Percentiles rank a stretch among this genome's conserved stretches.
These are phyloP conservation scores for Cydia strobilella DNA, from an alignment of 1,140 invertebrate genomes.

Conservation along the genomic window DNA sequence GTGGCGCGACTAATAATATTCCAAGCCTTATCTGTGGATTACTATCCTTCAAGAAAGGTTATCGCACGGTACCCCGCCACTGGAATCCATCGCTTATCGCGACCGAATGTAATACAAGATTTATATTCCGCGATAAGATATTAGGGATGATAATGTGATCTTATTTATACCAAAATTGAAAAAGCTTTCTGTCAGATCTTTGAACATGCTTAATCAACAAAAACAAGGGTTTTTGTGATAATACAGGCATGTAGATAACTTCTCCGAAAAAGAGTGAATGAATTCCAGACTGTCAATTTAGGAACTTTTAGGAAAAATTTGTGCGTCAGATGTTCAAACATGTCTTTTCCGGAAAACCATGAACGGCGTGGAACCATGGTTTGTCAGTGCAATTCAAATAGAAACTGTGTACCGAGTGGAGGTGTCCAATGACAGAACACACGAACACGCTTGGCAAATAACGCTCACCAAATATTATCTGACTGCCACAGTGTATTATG, in stretches of 20 bases:
- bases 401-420: slow-evolving; percentile 60
- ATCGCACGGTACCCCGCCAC: slow-evolving; percentile 69
- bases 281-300: background rate
- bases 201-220: too few species aligned
- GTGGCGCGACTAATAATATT: slow-evolving; percentile 45
- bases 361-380: slow-evolving; percentile 36
- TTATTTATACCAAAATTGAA: too few species aligned
- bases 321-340: slow-evolving; percentile 56
- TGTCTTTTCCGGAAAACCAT: slow-evolving; percentile 54
- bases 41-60: slow-evolving; percentile 63
- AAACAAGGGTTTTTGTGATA: background rate
- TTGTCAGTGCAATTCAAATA: slow-evolving; percentile 64
- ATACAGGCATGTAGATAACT: background rate
- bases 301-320: slow-evolving; percentile 33
- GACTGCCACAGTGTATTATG: slow-evolving; percentile 62
- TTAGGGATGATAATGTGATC: slow-evolving; percentile 24
- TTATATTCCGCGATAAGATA: slow-evolving; percentile 62
- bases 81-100: slow-evolving; percentile 66
- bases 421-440: slow-evolving; percentile 74
- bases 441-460: slow-evolving; percentile 75
- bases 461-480: slow-evolving; percentile 71
- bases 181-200: too few species aligned
- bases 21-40: slow-evolving; percentile 68
- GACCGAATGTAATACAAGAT: slow-evolving; percentile 60
- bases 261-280: background rate